A percentile compares a stretch with the other conserved stretches of the same genome.
Evolutionary conservation across 2,797 vertebrate species (phyloP).

Genomic region (Hippoglossus hippoglossus): DNA sequence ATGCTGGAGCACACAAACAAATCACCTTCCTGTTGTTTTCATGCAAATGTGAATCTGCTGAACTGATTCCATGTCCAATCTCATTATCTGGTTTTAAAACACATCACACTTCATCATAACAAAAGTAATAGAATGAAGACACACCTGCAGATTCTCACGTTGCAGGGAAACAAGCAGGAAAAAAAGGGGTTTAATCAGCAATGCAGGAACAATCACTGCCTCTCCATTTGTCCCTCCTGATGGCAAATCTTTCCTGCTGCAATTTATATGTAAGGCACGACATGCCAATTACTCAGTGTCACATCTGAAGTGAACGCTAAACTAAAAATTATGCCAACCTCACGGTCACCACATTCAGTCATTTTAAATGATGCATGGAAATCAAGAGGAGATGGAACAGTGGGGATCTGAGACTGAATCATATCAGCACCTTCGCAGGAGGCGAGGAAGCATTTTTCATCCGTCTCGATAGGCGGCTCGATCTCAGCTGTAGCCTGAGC

Average conservation of each 20-base stretch:
- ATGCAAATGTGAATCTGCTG: neutral
- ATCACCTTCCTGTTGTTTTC: neutral
- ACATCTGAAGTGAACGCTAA: conserved; percentile 56
- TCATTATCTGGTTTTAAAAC: conserved; percentile 13
- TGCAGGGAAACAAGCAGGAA: conserved; percentile 4
- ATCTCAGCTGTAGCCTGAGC: conserved; percentile 66
- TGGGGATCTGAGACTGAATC: conserved; percentile 40
- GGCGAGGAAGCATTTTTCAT: conserved; percentile 67
- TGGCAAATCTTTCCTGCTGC: conserved; percentile 28
- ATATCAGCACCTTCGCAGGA: conserved; percentile 54
- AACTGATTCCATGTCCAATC: neutral
- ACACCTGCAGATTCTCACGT: conserved; percentile 5
- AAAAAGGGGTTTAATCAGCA: conserved; percentile 11
- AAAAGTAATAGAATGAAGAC: neutral
- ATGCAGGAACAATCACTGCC: conserved; percentile 26
- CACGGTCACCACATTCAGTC: conserved; percentile 36
- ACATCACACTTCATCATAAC: conserved; percentile 3
- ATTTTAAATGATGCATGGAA: conserved; percentile 63
- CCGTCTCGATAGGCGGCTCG: conserved; percentile 50
- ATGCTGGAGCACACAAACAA: neutral
- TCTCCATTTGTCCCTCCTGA: conserved; percentile 34
- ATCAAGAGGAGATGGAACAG: conserved; percentile 54
- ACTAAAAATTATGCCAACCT: conserved; percentile 54
- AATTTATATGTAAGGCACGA: conserved; percentile 41
- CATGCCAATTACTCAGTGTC: conserved; percentile 60